Conservation (phyloP, 2,113 vertebrate species). For the Collichthys lucidus region DNA sequence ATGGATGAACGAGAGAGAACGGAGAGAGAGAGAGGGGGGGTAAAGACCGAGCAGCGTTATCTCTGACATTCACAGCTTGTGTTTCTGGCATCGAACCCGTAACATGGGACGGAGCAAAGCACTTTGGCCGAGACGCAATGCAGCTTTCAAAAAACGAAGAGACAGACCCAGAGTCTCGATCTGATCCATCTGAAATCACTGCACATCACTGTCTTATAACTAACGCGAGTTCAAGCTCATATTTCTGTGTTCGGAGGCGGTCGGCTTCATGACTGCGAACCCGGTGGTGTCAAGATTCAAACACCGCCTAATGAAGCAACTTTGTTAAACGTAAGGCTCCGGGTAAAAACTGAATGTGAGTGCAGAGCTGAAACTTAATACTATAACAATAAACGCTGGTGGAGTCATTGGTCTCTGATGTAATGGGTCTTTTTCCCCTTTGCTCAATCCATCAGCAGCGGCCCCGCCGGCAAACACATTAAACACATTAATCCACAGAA, state of each 20-base stretch:
- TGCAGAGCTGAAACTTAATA: constrained; percentile 50
- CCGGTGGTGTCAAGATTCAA: constrained; percentile 18
- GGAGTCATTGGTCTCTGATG: constrained; percentile 57
- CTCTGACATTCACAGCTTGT: constrained; percentile 57
- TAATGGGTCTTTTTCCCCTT: constrained; percentile 47
- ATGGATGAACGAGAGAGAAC: constrained; percentile 42
- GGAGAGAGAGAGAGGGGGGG: not conserved
- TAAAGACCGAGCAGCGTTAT: constrained; percentile 28
- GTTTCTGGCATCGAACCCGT: constrained; percentile 51
- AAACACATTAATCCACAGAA: constrained; percentile 50
- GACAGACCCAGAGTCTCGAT: constrained; percentile 15
- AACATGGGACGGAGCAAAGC: constrained; percentile 22
- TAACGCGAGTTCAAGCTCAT: not conserved
- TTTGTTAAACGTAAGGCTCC: constrained; percentile 25
- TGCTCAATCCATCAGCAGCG: constrained; percentile 38
- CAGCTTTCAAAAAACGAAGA: not conserved
- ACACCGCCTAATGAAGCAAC: constrained; percentile 21
- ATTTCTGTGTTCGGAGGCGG: not conserved
- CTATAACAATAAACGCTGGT: constrained; percentile 12
- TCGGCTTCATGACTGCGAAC: constrained; percentile 1
- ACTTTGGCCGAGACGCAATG: constrained; percentile 21
- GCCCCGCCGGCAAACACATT: constrained; percentile 45
- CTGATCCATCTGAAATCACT: constrained; percentile 28
- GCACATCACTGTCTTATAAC: not conserved
- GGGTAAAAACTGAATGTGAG: constrained; percentile 35